These are phyloP conservation scores for Apamea epomidion DNA, from an alignment of 2,888 invertebrate genomes.

Conservation along the genomic window DNA sequence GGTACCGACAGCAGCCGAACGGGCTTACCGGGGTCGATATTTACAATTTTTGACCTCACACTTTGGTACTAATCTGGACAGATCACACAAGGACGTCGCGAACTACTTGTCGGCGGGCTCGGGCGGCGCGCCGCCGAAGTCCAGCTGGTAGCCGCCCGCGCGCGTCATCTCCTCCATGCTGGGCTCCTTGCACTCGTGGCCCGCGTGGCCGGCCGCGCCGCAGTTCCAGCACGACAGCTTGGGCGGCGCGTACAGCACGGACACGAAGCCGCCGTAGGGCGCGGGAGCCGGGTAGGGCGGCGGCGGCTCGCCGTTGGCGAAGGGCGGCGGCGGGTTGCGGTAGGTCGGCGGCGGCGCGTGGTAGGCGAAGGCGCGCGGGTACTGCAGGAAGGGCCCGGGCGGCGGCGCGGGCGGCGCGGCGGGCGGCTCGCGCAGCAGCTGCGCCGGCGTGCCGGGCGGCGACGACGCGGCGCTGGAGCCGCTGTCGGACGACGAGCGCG, in stretches of 20 bases:
- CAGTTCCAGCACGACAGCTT: constrained; percentile 97
- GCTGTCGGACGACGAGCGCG: constrained; percentile 85
- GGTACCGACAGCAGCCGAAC: constrained; percentile 63
- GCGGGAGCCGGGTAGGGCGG: constrained; percentile 85
- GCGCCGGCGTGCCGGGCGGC: constrained; percentile 85
- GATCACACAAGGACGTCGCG: constrained; percentile 57
- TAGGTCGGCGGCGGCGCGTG: constrained; percentile 84
- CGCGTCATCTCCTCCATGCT: constrained; percentile 98
- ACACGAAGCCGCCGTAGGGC: constrained; percentile 86
- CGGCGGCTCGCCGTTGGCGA: constrained; percentile 87
- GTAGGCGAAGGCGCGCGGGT: constrained; percentile 84
- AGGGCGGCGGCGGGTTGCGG: constrained; percentile 85
- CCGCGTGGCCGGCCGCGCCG: constrained; percentile 95
- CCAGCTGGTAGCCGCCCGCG: constrained; percentile 92
- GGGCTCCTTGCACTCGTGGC: constrained; percentile 96
- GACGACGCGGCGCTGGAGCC: constrained; percentile 86
- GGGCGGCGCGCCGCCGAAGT: constrained; percentile 90
- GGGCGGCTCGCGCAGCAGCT: constrained; percentile 65
- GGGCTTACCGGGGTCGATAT: constrained; percentile 66
- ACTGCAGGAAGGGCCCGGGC: constrained; percentile 80
- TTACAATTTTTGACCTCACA: constrained; percentile 73
- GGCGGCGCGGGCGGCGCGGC: constrained; percentile 77
- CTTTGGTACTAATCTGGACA: constrained; percentile 74
- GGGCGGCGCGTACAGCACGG: constrained; percentile 90
- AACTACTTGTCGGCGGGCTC: constrained; percentile 85